Evolutionary conservation across 2,797 vertebrate species (phyloP), one percentile per base, ranked within the genome.

Genomic region (Pagetopsis macropterus): DNA sequence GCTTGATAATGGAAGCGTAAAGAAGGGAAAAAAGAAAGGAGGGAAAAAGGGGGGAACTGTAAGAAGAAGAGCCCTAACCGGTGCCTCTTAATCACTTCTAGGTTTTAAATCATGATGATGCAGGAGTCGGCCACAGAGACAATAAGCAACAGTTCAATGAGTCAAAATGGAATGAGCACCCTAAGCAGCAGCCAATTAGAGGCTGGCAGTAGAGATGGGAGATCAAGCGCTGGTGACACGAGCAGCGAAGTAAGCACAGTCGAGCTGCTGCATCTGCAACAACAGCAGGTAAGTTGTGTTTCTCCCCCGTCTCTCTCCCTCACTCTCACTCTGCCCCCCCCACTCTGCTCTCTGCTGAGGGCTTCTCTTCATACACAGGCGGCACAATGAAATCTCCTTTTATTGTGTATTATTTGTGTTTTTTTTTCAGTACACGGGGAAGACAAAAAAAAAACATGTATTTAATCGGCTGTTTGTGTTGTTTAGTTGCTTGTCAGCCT

Each of bases 111-210:
- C 86, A 92, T 98, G 97, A 99, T 98, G 97, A 99, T 99, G 98
- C 98, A 98, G 97, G 98, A 99, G 96, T 97, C 97, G 96, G 96
- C 97, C 95, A 97, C 96, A 96, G 97, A 99, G 97, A 98, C 98
- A 98, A 98, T 99, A 99, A 99, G 96, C 97, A 99, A 99, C 98
- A 99, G 97, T 98, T 99, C 97, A 98, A 98, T 99, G 98, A 99
- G 96, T 98, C 97, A 98, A 97, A 99, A 99, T 99, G 98, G 98
- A 98, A 97, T 98, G 97, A 98, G 96, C 97, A 96, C 95, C 96
- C 97, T 99, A 96, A 97, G 96, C 97, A 89, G 90, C 91, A 98
- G 97, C 98, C 98, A 99, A 99, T 99, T 99, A 99, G 97, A 99
- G 96, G 96, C 96, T 97, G 96, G 97, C 97, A 97, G 96, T 96